These are phyloP conservation scores for Myodes glareolus DNA, from an alignment of 2,113 vertebrate species.

Conservation along the genomic window DNA sequence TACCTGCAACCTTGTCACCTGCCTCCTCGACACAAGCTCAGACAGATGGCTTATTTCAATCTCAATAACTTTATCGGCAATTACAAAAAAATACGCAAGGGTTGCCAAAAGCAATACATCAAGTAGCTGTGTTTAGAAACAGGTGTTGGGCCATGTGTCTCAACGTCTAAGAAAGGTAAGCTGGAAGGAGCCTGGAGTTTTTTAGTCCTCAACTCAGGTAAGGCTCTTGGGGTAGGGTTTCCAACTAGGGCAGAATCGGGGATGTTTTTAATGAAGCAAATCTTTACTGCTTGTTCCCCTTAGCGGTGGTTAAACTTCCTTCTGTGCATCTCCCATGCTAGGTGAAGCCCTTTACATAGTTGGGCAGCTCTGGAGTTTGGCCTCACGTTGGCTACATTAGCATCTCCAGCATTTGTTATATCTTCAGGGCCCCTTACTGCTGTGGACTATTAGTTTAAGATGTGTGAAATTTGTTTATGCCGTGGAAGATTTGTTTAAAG, in stretches of 20 bases:
- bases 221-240: background rate
- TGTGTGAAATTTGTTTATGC: background rate
- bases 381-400: background rate
- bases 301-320: background rate
- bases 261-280: background rate
- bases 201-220: conserved; percentile 33
- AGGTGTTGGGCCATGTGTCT: conserved; percentile 58
- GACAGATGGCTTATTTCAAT: conserved; percentile 73
- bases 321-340: background rate
- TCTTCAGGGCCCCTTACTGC: background rate
- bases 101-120: conserved; percentile 54
- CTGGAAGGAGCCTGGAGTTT: background rate
- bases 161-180: conserved; percentile 45
- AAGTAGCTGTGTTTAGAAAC: conserved; percentile 61
- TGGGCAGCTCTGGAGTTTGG: background rate
- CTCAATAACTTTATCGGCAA: conserved; percentile 73
- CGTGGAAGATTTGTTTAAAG: background rate
- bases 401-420: background rate
- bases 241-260: background rate
- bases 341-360: background rate
- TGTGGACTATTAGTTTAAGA: background rate
- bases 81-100: conserved; percentile 18
- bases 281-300: background rate
- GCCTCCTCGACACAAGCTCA: conserved; percentile 49
- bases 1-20: conserved; percentile 65